Conservation (phyloP, 2,797 vertebrate species). For the Alectoris magna region DNA sequence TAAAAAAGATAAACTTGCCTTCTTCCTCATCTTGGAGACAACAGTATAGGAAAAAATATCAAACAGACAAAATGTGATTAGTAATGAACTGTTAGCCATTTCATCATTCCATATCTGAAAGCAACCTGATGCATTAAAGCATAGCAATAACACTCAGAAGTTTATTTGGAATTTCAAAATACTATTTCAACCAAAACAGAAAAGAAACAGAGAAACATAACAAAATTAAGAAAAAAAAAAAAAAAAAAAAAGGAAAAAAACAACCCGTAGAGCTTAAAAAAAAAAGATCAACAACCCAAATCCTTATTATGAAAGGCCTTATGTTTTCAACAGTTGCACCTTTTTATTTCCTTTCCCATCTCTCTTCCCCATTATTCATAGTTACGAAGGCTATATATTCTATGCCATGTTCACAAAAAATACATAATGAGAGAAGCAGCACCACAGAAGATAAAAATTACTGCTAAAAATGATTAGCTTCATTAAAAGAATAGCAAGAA, state of each 20-base stretch:
- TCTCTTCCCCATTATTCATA: neutral
- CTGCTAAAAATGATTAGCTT: fast-evolving
- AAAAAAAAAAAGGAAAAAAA: neutral
- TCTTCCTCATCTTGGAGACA: constrained; percentile 90
- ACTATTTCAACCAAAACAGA: neutral
- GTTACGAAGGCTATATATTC: neutral
- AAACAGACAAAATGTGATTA: constrained; percentile 78
- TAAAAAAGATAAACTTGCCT: constrained; percentile 87
- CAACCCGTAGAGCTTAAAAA: neutral
- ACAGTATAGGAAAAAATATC: constrained; percentile 73
- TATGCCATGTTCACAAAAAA: neutral
- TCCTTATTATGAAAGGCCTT: neutral
- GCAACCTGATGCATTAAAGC: constrained; percentile 31
- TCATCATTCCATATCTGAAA: constrained; percentile 59
- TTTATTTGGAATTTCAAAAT: neutral
- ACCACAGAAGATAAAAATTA: neutral
- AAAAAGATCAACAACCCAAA: neutral
- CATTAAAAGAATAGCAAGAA: neutral
- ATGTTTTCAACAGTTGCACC: neutral
- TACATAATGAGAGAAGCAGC: neutral
- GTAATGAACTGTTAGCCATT: constrained; percentile 69
- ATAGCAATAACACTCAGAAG: neutral
- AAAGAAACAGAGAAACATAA: neutral
- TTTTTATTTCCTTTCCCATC: neutral
- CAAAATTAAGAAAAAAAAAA: neutral